Evolutionary conservation across 2,888 invertebrate species (phyloP).

Genomic region (Yponomeuta cagnagella): DNA sequence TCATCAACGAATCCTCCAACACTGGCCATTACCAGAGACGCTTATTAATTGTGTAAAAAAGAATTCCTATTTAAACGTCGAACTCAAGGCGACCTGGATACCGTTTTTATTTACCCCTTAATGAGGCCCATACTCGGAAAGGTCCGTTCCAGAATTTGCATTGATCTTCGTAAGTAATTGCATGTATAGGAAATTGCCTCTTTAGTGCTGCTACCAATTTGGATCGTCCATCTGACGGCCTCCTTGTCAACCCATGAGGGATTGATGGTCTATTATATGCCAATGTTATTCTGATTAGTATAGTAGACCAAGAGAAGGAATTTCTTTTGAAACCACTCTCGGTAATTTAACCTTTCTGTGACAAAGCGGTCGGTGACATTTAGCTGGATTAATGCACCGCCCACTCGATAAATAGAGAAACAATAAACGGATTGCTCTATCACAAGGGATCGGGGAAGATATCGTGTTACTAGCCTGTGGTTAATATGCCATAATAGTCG

Average conservation of each 20-base stretch:
- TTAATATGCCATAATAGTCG: conserved; percentile 14
- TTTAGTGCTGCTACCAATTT: conserved; percentile 36
- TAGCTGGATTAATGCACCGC: conserved; percentile 3
- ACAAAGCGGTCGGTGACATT: conserved; percentile 8
- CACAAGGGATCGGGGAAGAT: conserved; percentile 6
- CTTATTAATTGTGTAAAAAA: conserved; percentile 52
- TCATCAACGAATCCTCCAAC: conserved; percentile 11
- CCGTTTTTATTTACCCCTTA: conserved; percentile 52
- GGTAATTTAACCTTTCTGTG: conserved; percentile 16
- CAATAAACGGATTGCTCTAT: conserved; percentile 14
- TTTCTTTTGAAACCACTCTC: conserved; percentile 24
- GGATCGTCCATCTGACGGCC: conserved; percentile 24
- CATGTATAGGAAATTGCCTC: conserved; percentile 36
- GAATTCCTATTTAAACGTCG: conserved; percentile 53
- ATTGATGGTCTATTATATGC: conserved; percentile 45
- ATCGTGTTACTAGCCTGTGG: conserved; percentile 13
- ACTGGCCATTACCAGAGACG: conserved; percentile 21
- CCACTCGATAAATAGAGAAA: conserved; percentile 13
- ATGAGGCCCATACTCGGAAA: conserved; percentile 63
- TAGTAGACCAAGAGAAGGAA: conserved; percentile 24
- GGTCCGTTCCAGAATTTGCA: conserved; percentile 57
- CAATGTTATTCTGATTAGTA: conserved; percentile 26
- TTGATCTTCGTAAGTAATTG: conserved; percentile 49
- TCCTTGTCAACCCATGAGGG: conserved; percentile 28
- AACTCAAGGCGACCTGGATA: conserved; percentile 37